Evolutionary conservation across 30 jellyfish, hydroid and myxozoan genomes (phyloP).

Genomic region (Aurelia sp.): DNA sequence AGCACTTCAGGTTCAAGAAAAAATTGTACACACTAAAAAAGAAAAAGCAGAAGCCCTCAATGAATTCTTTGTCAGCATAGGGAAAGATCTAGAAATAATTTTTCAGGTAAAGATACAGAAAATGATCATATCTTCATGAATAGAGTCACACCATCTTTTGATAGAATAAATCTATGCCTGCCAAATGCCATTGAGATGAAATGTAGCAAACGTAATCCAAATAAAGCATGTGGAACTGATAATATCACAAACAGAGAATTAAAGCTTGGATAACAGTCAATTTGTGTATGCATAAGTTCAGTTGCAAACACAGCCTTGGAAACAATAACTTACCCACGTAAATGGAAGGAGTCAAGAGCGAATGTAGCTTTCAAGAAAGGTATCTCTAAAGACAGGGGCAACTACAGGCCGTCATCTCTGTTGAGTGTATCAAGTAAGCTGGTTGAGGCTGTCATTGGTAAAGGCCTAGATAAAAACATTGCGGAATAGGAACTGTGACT

Average conservation of each 20-base stretch:
- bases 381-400: background rate
- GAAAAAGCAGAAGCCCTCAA: background rate
- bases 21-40: too few relatives aligned
- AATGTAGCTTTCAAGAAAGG: background rate
- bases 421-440: background rate
- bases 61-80: background rate
- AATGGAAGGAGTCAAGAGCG: background rate
- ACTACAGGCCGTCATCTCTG: background rate
- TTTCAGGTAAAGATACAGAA: background rate
- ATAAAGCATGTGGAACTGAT: constrained; percentile 12
- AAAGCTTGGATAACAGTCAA: background rate
- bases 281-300: background rate
- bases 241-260: constrained; percentile 3
- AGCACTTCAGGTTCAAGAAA: too few relatives aligned
- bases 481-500: background rate
- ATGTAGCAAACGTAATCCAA: background rate
- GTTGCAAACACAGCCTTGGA: background rate
- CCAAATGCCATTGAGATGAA: constrained; percentile 16
- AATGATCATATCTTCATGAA: background rate
- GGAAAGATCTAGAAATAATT: constrained; percentile 1
- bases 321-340: background rate
- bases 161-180: constrained; percentile 8
- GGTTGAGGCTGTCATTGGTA: constrained; percentile 3
- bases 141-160: constrained; percentile 3
- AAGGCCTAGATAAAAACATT: background rate